Base-by-base conservation (phyloP, 2,888 invertebrate species). In the Fragum whitleyi region DNA sequence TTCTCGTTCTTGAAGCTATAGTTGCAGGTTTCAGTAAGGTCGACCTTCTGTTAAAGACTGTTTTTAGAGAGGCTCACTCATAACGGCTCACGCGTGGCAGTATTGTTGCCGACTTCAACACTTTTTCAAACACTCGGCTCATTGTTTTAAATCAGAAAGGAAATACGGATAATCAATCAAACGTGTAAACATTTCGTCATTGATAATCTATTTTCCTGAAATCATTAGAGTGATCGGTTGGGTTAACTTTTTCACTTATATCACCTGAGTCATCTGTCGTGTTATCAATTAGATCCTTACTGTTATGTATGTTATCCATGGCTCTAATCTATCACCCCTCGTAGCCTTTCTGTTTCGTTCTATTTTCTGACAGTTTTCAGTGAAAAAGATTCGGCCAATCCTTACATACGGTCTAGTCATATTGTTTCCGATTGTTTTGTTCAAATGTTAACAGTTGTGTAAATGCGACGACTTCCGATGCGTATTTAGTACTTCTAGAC, bases 51-150 rank as follows among this genome's bases (percentile, higher is more conserved):
- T 36, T 36, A 36, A 9, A 6, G 32, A 36, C 32, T 36, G 32
- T 6, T 36, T 5, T 47, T 47, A 9, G 3, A 9, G 14, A 3
- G 47, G 47, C 47, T 47, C 14, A 47, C 47, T 47, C 47, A 47
- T 47, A 47, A 57, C 28, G 28, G 14, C 11, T 26, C 36, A 42
- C 79, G 79, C 74, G 79, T 79, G 79, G 36, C 47, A 14, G 39
- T 42, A 74, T 79, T 74, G 74, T 74, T 28, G 39, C 23, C 26
- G 42, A 67, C 75, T 79, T 79, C 75, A 79, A 79, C 79, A 79
- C 75, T 72, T 79, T 29, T 61, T 9, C 57, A 16, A 70, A 73
- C 73, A 73, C 68, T 59, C n/a, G 19, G 6, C 19, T 6, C 51
- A 59, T 77, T 77, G 77, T 77, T 71, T 73, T 68, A 28, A 57